These are phyloP conservation scores for Cantharis nigra DNA, from an alignment of 2,888 invertebrate species.

Conservation along the genomic window DNA sequence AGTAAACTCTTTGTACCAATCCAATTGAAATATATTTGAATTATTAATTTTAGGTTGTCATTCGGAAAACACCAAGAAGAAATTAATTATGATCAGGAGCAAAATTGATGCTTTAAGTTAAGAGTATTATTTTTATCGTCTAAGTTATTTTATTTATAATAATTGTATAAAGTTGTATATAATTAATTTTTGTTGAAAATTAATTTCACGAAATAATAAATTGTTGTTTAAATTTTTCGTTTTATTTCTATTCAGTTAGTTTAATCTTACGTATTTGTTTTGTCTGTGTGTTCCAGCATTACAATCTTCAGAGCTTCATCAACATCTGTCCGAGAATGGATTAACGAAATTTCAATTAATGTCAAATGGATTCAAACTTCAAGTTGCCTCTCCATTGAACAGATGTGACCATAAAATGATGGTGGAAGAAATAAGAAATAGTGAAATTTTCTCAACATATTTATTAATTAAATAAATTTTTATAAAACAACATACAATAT, in stretches of 20 bases:
- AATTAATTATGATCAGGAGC: not conserved
- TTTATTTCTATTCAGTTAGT: not conserved
- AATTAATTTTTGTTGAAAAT: not conserved
- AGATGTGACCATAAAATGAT: too few relatives aligned
- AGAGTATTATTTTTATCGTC: not conserved
- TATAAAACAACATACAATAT: slow-evolving; percentile 50
- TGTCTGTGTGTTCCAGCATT: too few relatives aligned
- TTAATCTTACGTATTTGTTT: too few relatives aligned
- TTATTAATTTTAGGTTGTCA: not conserved
- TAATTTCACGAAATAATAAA: not conserved
- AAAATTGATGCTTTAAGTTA: not conserved
- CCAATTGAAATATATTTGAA: not conserved
- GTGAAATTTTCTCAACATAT: slow-evolving; percentile 48
- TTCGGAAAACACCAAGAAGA: not conserved
- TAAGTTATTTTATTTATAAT: not conserved
- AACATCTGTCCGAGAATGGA: too few relatives aligned
- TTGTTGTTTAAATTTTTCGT: not conserved
- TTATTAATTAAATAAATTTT: slow-evolving; percentile 53
- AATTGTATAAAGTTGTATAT: not conserved
- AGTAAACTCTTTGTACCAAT: not conserved
- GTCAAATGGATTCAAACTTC: too few relatives aligned
- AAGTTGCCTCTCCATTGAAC: too few relatives aligned
- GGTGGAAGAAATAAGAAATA: too few relatives aligned
- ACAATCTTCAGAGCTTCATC: too few relatives aligned
- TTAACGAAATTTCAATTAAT: too few relatives aligned